Conservation (phyloP, 2,888 invertebrate genomes). For the Alitta virens region DNA sequence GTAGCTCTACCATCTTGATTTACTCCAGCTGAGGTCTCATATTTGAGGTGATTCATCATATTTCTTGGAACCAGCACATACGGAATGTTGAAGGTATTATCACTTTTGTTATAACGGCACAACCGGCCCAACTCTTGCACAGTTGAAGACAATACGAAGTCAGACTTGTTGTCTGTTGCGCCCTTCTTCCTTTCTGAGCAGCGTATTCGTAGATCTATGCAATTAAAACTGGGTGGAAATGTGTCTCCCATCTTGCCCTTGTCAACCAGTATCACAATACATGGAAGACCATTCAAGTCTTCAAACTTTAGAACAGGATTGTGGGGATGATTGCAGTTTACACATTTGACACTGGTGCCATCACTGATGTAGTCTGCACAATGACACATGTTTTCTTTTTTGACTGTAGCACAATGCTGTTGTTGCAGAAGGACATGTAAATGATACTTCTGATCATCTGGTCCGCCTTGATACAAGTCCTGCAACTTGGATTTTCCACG, state of each 20-base stretch:
- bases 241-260: slow-evolving; percentile 22
- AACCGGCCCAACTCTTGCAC: slow-evolving; percentile 18
- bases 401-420: no score
- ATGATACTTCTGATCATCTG: no score
- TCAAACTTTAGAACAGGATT: slow-evolving; percentile 5
- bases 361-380: no score
- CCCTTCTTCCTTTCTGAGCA: not conserved
- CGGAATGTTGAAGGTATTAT: not conserved
- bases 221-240: slow-evolving; percentile 16
- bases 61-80: slow-evolving; percentile 10
- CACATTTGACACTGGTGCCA: no score
- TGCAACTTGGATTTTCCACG: not conserved
- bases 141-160: not conserved
- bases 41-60: no score
- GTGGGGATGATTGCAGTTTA: slow-evolving; percentile 15
- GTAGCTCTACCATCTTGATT: no score
- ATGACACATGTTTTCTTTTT: no score
- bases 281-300: slow-evolving; percentile 17
- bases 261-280: slow-evolving; percentile 17
- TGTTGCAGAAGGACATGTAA: no score
- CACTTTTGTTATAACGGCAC: slow-evolving; percentile 11
- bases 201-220: slow-evolving; percentile 17
- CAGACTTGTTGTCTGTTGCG: not conserved
- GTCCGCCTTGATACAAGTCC: not conserved
- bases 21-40: no score